phyloP scores from a whole-genome alignment of 2,113 vertebrate species.

The Tor tambroides region DNA sequence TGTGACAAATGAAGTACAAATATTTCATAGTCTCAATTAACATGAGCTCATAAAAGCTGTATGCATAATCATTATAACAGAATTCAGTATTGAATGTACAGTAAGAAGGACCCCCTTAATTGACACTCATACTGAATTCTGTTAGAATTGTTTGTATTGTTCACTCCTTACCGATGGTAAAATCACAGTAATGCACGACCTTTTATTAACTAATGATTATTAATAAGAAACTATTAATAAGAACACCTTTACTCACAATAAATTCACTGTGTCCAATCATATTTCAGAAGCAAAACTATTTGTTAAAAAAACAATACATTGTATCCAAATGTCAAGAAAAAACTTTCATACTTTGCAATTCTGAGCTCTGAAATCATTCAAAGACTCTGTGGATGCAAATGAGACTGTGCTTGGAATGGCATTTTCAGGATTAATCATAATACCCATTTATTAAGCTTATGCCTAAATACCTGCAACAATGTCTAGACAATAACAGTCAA shows the following conservation, averaged over 20 bases:
- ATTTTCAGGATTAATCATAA: conserved; percentile 55
- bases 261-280: not conserved
- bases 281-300: not conserved
- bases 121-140: too few relatives aligned
- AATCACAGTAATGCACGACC: not conserved
- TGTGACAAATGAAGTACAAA: too few relatives aligned
- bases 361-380: not conserved
- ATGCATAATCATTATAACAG: too few relatives aligned
- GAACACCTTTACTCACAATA: not conserved
- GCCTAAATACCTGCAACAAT: conserved; percentile 41
- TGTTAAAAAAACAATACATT: conserved; percentile 7
- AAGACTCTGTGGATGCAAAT: conserved; percentile 44
- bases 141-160: not conserved
- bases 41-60: too few relatives aligned
- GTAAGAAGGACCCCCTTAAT: too few relatives aligned
- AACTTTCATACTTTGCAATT: not conserved
- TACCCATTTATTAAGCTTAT: conserved; percentile 50
- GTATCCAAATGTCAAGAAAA: not conserved
- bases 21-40: too few relatives aligned
- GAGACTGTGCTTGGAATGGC: conserved; percentile 47
- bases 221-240: not conserved
- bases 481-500: conserved; percentile 54
- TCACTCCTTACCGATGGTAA: not conserved
- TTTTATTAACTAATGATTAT: not conserved
- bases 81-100: too few relatives aligned